These are phyloP conservation scores for Bufo bufo DNA, from an alignment of 2,113 vertebrate genomes.

Conservation along the genomic window DNA sequence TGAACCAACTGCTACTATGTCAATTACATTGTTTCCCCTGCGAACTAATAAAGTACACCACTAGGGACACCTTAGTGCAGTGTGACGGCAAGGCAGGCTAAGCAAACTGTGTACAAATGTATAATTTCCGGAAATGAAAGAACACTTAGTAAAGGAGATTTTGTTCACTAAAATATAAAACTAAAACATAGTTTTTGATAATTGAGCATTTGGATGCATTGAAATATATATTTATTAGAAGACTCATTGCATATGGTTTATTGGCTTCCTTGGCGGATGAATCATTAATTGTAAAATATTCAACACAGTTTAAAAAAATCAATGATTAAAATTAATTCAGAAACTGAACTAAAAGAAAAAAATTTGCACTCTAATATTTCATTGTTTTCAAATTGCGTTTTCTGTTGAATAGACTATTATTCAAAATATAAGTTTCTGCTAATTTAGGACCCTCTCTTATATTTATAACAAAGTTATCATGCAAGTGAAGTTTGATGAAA, in stretches of 20 bases:
- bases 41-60: not conserved
- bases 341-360: not conserved
- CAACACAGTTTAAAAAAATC: not conserved
- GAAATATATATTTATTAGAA: not conserved
- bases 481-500: not conserved
- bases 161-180: not conserved
- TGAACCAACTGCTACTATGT: not conserved
- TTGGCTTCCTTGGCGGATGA: not conserved
- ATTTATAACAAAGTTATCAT: not conserved
- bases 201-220: not conserved
- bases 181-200: not conserved
- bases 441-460: too few species aligned
- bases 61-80: not conserved
- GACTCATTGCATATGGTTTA: too few species aligned
- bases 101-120: not conserved
- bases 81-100: not conserved
- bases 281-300: not conserved
- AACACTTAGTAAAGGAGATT: not conserved
- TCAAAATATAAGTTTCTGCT: not conserved
- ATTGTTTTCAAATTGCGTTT: not conserved
- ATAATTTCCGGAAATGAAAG: constrained; percentile 8
- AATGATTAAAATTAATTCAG: not conserved
- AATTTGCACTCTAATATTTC: not conserved
- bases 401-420: not conserved
- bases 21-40: not conserved